Evolutionary conservation across 2,797 vertebrate genomes (phyloP).

Genomic region (Tarsius wallacei): DNA sequence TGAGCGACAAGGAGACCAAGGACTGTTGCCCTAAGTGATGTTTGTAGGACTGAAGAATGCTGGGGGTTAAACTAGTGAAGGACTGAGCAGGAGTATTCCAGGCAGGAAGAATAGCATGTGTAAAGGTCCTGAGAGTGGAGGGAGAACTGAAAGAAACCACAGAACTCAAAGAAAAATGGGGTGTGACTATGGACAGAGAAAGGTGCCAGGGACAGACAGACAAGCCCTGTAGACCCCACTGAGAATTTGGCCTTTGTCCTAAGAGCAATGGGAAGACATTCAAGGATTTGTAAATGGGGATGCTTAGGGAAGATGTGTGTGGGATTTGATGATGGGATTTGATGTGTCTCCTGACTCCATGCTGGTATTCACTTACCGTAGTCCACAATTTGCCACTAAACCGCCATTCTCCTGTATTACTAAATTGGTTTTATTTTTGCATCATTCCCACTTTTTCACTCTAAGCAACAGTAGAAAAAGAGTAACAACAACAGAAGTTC

Average conservation of each 20-base stretch:
- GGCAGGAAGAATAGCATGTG: background rate
- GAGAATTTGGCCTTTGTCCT: constrained; percentile 31
- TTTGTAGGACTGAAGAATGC: background rate
- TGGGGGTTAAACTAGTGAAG: background rate
- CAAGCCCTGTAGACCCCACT: background rate
- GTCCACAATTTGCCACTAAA: background rate
- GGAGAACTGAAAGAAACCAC: background rate
- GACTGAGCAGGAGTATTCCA: background rate
- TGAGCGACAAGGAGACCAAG: background rate
- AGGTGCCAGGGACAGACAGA: background rate
- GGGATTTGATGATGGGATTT: background rate
- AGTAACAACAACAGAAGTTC: background rate
- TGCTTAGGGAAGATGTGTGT: background rate
- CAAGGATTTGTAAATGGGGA: background rate
- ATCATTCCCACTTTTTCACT: background rate
- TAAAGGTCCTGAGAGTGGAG: background rate
- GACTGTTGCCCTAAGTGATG: background rate
- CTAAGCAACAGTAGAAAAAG: background rate
- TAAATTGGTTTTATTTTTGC: background rate
- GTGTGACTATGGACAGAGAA: background rate
- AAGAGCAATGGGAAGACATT: background rate
- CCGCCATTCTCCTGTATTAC: background rate
- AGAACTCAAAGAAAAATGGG: background rate
- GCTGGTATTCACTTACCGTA: background rate
- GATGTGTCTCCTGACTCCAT: background rate